Conservation (phyloP, 2,113 vertebrate species). For the Archilochus colubris region DNA sequence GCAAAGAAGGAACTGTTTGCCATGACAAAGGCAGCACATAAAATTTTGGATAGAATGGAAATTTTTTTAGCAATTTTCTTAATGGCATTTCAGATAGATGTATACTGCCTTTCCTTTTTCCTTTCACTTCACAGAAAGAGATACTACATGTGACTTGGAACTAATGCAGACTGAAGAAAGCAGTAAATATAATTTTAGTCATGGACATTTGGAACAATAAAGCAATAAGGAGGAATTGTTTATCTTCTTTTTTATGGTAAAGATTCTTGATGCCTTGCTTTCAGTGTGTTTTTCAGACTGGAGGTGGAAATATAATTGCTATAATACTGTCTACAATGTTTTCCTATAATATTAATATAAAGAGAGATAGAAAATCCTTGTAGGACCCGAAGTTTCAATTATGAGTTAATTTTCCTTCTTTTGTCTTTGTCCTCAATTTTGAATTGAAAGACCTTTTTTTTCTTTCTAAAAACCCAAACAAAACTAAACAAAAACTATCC, state of each 20-base stretch:
- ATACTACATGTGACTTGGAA: neutral
- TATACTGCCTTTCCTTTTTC: neutral
- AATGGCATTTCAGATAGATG: neutral
- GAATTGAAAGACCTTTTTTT: neutral
- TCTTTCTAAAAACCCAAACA: neutral
- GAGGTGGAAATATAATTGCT: neutral
- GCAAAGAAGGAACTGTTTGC: neutral
- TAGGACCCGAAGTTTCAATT: neutral
- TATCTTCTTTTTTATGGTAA: neutral
- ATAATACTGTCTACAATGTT: neutral
- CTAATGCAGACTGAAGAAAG: neutral
- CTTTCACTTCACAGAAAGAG: neutral
- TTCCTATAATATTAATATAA: neutral
- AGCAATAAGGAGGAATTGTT: neutral
- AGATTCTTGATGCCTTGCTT: neutral
- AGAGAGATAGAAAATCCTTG: neutral
- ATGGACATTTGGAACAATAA: neutral
- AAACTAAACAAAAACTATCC: neutral
- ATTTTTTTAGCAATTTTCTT: neutral
- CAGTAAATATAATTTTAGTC: neutral
- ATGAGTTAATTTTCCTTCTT: neutral
- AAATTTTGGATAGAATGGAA: neutral
- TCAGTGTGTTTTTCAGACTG: neutral
- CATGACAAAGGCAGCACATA: neutral
- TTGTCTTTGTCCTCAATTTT: neutral